A percentile compares a stretch with the other conserved stretches of the same genome.
These are phyloP conservation scores for Prorops nasuta DNA, from an alignment of 1,140 invertebrate genomes.

Conservation along the genomic window DNA sequence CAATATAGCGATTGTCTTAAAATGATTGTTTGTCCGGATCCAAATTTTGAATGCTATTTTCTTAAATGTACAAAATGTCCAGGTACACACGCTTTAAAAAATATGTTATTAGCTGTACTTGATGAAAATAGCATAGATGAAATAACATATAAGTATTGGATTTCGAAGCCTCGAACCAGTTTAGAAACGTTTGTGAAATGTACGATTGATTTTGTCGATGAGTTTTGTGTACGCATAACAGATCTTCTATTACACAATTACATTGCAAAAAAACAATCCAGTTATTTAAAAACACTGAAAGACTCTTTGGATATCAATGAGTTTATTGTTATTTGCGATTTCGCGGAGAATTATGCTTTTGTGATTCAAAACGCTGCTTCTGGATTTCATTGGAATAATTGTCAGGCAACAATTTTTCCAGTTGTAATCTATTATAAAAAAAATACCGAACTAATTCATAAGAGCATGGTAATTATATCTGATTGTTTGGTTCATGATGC, in stretches of 20 bases:
- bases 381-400: no score
- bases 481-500: not conserved
- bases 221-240: constrained; percentile 1
- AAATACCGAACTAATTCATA: constrained; percentile 1
- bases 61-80: no score
- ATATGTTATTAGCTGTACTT: not conserved
- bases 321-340: constrained; percentile 26
- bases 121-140: no score
- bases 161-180: not conserved
- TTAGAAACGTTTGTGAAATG: not conserved
- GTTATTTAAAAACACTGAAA: constrained; percentile 13
- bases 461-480: constrained; percentile 1
- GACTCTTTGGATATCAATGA: constrained; percentile 9
- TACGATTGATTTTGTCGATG: constrained; percentile 9
- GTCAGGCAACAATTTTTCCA: constrained; percentile 29
- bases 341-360: no score
- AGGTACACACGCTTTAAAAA: not conserved
- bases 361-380: no score
- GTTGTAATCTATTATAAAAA: constrained; percentile 21
- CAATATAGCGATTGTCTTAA: constrained; percentile 12
- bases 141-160: no score
- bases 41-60: not conserved
- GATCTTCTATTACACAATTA: constrained; percentile 16
- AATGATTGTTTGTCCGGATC: not conserved
- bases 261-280: constrained; percentile 21